Evolutionary conservation across 2,797 vertebrate genomes (phyloP).

Genomic region (Oreochromis grahami): DNA sequence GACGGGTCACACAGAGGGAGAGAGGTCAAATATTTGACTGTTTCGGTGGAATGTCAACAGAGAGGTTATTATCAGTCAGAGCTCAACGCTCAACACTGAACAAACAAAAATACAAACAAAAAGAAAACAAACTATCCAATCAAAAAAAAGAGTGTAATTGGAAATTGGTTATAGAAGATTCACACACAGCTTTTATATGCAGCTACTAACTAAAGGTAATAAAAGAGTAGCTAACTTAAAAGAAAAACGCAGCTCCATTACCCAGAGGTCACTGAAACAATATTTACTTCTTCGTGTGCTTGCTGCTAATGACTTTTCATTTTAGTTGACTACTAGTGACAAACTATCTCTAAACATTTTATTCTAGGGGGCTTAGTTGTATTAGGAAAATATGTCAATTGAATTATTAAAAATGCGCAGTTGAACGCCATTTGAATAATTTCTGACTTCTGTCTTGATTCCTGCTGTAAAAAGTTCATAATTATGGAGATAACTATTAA

Average conservation of each 20-base stretch:
- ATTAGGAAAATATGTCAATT: background rate
- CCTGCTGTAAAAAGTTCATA: background rate
- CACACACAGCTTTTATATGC: background rate
- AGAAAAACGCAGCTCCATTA: background rate
- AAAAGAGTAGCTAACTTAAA: background rate
- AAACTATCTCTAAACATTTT: background rate
- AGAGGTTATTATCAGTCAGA: background rate
- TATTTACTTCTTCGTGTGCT: background rate
- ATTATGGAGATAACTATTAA: background rate
- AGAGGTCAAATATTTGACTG: slow-evolving; percentile 34
- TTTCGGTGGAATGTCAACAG: background rate
- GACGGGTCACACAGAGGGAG: slow-evolving; percentile 25
- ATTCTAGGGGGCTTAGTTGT: background rate
- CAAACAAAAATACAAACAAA: background rate
- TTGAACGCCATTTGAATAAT: background rate
- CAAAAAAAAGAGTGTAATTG: background rate
- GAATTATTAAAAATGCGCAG: background rate
- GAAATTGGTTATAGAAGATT: background rate
- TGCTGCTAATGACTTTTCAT: background rate
- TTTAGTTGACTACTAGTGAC: background rate
- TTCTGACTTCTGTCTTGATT: background rate
- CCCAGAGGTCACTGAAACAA: background rate
- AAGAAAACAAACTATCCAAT: background rate
- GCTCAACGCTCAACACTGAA: background rate
- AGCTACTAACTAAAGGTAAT: background rate